Evolutionary conservation across 2,888 invertebrate genomes (phyloP), one percentile per base, ranked within the genome.

Genomic region (Rhingia rostrata): DNA sequence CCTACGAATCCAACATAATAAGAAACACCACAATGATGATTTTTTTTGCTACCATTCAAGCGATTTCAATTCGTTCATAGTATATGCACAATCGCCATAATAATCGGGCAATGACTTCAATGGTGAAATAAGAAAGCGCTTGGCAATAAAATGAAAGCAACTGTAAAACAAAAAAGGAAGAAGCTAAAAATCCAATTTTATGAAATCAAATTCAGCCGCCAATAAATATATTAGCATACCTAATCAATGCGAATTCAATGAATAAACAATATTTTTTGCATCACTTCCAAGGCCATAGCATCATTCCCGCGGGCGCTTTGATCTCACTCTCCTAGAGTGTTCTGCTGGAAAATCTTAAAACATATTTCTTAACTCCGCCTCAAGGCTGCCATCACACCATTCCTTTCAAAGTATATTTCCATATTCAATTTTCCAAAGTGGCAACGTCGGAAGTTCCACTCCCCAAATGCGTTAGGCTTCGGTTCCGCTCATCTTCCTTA

Each of bases 371-470:
- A 30, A 67, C n/a, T n/a, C 5, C 12, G 6, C 14, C 35, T 45
- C 35, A 22, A 41, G 4, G 39, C 32, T 7, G 5, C 0, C 58
- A 41, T 3, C 12, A 32, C 3, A 22, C 37, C 56, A 30, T 4
- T n/a, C 32, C 49, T 9, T 12, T 60, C 45, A 43, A 22, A 73
- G 56, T 0, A 22, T 10, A 73, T 73, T 73, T 73, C 73, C 73
- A 73, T 73, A 73, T 73, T 73, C 73, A 73, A 73, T 73, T 73
- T 73, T 63, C 54, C 73, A 73, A 73, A 73, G 73, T 73, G 73
- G 54, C 43, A 63, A 30, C 43, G 54, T 45, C 39, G 63, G 60
- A 47, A n/a, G 35, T 43, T 35, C 45, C 37, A 39, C 22, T 7
- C 61, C 33, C 32, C 1, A 22, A 22, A 22, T 22, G 22, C 22